These are phyloP conservation scores for Scaptomyza parva DNA, from an alignment of 2,888 invertebrate genomes.

Conservation along the genomic window DNA sequence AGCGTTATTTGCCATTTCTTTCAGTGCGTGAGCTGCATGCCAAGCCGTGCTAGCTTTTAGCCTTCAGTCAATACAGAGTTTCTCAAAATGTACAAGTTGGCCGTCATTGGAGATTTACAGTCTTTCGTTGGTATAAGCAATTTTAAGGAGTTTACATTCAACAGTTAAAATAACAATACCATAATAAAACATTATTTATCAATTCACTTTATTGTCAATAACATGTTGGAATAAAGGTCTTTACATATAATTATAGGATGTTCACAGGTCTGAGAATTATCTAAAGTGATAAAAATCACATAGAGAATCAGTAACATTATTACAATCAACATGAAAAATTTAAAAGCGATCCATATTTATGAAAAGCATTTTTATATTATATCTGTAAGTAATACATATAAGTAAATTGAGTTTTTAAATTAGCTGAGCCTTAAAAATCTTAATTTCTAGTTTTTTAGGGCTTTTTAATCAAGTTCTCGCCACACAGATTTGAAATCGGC, in stretches of 20 bases:
- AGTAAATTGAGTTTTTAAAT: not conserved
- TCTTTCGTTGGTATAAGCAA: not conserved
- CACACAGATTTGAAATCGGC: conserved; percentile 11
- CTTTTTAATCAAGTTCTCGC: not conserved
- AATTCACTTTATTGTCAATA: no score
- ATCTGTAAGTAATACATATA: no score
- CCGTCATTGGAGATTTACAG: not conserved
- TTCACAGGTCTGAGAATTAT: no score
- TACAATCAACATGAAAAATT: no score
- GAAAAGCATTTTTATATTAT: no score
- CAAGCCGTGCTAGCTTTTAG: conserved; percentile 12
- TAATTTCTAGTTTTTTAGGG: not conserved
- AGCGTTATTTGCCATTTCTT: conserved; percentile 47
- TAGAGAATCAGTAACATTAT: no score
- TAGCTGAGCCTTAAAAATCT: not conserved
- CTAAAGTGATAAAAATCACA: no score
- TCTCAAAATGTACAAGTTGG: conserved; percentile 12
- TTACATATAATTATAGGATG: no score
- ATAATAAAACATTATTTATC: no score
- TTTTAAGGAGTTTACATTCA: not conserved
- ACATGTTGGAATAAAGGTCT: no score
- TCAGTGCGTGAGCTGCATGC: conserved; percentile 39
- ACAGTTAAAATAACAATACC: not conserved
- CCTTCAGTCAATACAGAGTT: not conserved
- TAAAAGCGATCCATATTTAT: no score